These are phyloP conservation scores for Euura lappo DNA, from an alignment of 1,140 invertebrate genomes.

Conservation along the genomic window DNA sequence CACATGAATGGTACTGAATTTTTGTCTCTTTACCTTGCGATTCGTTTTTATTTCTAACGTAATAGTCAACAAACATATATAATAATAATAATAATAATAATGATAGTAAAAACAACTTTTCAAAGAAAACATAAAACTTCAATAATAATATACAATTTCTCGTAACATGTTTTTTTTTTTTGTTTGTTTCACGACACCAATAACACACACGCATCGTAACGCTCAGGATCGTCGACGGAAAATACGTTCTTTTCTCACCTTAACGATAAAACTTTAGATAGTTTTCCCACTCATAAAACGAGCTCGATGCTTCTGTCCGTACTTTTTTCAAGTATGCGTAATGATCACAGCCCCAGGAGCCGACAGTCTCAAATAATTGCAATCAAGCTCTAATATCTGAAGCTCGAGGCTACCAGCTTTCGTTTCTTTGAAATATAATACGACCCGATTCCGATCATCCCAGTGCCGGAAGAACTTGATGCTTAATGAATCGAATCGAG, in stretches of 20 bases:
- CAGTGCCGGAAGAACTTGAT: no score
- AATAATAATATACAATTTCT: conserved; percentile 26
- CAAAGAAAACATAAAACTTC: conserved; percentile 8
- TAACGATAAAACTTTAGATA: not conserved
- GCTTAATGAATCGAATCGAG: no score
- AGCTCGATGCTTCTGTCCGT: no score
- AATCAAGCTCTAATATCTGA: no score
- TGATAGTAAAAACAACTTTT: not conserved
- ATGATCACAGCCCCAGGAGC: no score
- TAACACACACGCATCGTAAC: conserved; percentile 13
- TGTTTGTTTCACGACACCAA: conserved; percentile 23
- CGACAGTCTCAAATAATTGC: no score
- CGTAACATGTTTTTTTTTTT: conserved; percentile 12
- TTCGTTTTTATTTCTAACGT: conserved; percentile 46
- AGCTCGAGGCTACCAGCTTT: no score
- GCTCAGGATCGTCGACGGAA: conserved; percentile 3
- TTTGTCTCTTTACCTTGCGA: conserved; percentile 18
- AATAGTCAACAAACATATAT: conserved; percentile 52
- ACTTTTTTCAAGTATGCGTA: no score
- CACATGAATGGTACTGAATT: no score
- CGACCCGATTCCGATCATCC: no score
- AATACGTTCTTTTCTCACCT: not conserved
- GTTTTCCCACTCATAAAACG: not conserved
- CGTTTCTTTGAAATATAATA: no score
- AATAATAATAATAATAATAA: conserved; percentile 40